Percentiles rank a stretch among this genome's conserved stretches.
Conservation (phyloP, 2,888 invertebrate species). For the Anoplius nigerrimus region DNA sequence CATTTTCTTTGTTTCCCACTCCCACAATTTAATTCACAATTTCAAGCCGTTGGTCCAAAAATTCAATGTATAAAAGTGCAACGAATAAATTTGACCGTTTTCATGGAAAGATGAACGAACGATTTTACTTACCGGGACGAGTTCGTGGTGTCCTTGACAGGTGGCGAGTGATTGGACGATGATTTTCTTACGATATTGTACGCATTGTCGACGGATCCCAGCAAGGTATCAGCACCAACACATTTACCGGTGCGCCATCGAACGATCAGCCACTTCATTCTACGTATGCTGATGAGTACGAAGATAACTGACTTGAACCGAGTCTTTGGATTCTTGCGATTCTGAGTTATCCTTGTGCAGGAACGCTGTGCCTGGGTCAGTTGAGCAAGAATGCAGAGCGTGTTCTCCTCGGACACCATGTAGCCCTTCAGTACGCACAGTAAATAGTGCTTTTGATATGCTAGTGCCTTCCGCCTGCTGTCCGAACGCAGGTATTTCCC, state of each 20-base stretch:
- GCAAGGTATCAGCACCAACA: slow-evolving; percentile 75
- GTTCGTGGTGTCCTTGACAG: slow-evolving; percentile 53
- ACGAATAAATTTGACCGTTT: no score
- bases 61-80: no score
- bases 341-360: slow-evolving; percentile 44
- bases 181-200: slow-evolving; percentile 44
- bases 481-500: slow-evolving; percentile 86
- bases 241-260: slow-evolving; percentile 80
- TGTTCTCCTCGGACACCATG: slow-evolving; percentile 77
- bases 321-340: slow-evolving; percentile 55
- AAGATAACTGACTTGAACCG: slow-evolving; percentile 77
- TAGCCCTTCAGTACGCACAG: slow-evolving; percentile 81
- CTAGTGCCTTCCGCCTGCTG: slow-evolving; percentile 90
- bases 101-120: not conserved
- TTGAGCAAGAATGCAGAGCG: slow-evolving; percentile 73
- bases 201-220: slow-evolving; percentile 57
- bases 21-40: no score
- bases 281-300: slow-evolving; percentile 78
- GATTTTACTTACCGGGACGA: slow-evolving; percentile 34
- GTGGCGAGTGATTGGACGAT: slow-evolving; percentile 59
- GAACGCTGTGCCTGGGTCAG: slow-evolving; percentile 70
- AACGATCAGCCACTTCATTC: slow-evolving; percentile 82
- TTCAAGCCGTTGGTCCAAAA: no score
- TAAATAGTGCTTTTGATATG: slow-evolving; percentile 94
- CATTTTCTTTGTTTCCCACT: no score